Conservation (phyloP, 2,888 invertebrate genomes). For the Eupithecia abbreviata region DNA sequence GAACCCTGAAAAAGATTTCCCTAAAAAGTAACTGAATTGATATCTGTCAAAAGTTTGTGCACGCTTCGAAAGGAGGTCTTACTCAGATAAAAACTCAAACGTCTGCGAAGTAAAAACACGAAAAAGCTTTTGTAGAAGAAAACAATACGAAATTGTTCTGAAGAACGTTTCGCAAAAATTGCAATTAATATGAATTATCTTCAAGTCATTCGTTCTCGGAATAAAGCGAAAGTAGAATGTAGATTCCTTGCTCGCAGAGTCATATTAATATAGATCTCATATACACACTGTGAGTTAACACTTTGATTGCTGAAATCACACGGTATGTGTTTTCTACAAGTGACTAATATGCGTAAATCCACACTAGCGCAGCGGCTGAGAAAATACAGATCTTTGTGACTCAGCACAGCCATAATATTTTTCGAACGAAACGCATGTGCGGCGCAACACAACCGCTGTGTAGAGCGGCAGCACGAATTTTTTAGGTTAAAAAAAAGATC, state of each 20-base stretch:
- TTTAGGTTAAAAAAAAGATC: too few species aligned
- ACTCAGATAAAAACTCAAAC: constrained; percentile 5
- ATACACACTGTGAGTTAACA: neutral
- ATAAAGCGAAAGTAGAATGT: constrained; percentile 49
- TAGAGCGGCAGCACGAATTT: too few species aligned
- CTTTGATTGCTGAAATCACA: too few species aligned
- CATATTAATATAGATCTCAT: neutral
- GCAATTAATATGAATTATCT: constrained; percentile 69
- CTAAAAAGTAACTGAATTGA: constrained; percentile 6
- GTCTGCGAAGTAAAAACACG: constrained; percentile 10
- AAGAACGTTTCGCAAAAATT: constrained; percentile 48
- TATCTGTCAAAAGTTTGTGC: constrained; percentile 9
- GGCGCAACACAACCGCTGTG: too few species aligned
- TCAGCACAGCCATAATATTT: too few species aligned
- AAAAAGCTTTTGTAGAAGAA: constrained; percentile 27
- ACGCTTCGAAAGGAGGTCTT: neutral
- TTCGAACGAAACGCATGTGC: too few species aligned
- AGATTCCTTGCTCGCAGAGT: constrained; percentile 34
- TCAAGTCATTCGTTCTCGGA: constrained; percentile 53
- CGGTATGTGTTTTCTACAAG: too few species aligned
- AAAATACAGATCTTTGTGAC: too few species aligned
- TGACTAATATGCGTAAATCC: too few species aligned
- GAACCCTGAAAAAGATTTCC: neutral
- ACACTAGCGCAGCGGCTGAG: too few species aligned
- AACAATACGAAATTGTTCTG: constrained; percentile 37